Base-by-base conservation (phyloP, 2,113 vertebrate species). In the Catharus bicknelli region DNA sequence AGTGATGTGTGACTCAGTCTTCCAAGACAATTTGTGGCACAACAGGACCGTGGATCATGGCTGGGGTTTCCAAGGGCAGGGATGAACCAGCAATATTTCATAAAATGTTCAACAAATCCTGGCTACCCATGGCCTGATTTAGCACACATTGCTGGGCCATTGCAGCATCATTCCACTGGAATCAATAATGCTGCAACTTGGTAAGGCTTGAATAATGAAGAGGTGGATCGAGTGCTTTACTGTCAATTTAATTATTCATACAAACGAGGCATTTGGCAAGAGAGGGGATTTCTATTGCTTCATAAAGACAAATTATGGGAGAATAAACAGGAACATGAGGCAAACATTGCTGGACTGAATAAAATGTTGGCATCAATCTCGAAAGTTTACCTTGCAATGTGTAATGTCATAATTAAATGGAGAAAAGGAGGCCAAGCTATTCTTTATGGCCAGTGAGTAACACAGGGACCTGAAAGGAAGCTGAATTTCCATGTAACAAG, bases 201-300 rank as follows among this genome's bases (percentile, higher is more conserved):
- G 78, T 62, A 89, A 87, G 89, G 27, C 74, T 30, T 86, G 91
- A 90, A 89, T 93, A 94, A 92, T 69, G 83, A 86, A 90, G 83
- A 90, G 73, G 83, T 87, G 84, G 83, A 67, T 69, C 9, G 9
- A 92, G 84, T 75, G 59, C 79, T 85, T 88, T 59, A 58, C 72
- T 74, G 85, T 91, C 91, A 83, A 88, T 88, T 93, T 90, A 94
- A 93, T 96, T 95, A 91, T 91, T 92, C 91, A 93, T 42, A 78
- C 61, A 68, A 94, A 91, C 8, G 3, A 95, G 72, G 87, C 45
- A 70, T 78, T 95, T 95, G 90, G 81, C 93, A 91, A 92, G 90
- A 88, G 78, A 94, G 36, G 87, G 59, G 78, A 83, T 90, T 90
- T 93, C 82, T 86, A 53, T 61, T 78, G 85, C 48, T 94, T 70